Percentiles rank a stretch among this genome's conserved stretches.
Evolutionary conservation across 1,140 invertebrate species (phyloP).

Genomic region (Mercenaria mercenaria): DNA sequence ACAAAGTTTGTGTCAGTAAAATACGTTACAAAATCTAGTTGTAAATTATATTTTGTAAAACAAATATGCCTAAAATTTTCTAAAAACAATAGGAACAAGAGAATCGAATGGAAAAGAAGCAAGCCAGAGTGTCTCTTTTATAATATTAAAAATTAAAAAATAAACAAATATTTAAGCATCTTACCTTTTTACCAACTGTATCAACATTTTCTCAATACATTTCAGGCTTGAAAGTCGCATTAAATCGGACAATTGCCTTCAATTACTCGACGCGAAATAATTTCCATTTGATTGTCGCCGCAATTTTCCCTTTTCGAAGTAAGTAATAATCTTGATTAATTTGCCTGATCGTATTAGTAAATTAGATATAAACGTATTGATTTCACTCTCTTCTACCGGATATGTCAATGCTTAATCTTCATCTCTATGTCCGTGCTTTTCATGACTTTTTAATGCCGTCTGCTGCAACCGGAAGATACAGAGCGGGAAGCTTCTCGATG

Average conservation of each 20-base stretch:
- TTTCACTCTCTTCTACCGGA: neutral
- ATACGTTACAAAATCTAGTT: no score
- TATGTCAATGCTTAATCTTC: neutral
- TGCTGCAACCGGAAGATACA: no score
- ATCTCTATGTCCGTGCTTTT: neutral
- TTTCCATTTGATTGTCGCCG: neutral
- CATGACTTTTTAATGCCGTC: neutral
- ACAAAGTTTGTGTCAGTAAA: no score
- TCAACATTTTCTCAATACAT: neutral
- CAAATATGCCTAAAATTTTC: no score
- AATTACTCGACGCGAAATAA: neutral
- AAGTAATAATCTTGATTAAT: conserved; percentile 22
- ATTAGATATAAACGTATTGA: neutral
- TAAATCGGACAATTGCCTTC: neutral
- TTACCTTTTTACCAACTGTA: neutral
- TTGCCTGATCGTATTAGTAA: conserved; percentile 8
- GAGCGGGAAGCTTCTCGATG: no score
- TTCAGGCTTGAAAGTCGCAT: no score
- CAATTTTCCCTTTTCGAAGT: neutral
- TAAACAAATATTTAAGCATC: neutral
- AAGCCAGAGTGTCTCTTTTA: no score
- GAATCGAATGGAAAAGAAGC: no score
- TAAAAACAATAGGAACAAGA: no score
- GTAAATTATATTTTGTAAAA: no score
- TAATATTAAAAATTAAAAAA: neutral